These are phyloP conservation scores for Rhinichthys klamathensis DNA, from an alignment of 2,113 vertebrate species.

Conservation along the genomic window DNA sequence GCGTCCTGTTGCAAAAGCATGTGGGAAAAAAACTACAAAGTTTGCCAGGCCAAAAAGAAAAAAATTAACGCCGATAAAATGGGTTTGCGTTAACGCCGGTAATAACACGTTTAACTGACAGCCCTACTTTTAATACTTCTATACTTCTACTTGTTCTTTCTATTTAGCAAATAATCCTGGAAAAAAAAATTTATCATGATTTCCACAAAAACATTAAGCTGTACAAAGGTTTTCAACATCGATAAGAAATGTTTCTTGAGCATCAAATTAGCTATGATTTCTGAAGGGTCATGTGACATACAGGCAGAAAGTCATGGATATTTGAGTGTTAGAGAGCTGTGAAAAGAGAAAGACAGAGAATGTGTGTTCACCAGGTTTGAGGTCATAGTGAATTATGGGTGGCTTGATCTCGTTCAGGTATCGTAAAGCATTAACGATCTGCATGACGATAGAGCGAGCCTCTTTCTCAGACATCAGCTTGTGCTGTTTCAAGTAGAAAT, in stretches of 20 bases:
- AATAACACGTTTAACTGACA: no score
- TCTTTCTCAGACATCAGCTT: slow-evolving; percentile 99
- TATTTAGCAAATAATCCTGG: neutral
- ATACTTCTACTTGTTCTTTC: neutral
- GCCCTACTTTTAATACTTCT: no score
- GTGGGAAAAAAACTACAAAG: no score
- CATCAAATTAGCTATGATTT: neutral
- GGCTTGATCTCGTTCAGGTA: slow-evolving; percentile 99
- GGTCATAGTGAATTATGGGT: slow-evolving; percentile 99
- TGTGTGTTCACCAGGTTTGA: slow-evolving; percentile 88
- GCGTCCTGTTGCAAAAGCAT: no score
- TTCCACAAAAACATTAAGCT: neutral
- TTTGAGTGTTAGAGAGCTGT: neutral
- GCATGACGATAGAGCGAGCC: slow-evolving; percentile 98
- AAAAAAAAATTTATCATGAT: neutral
- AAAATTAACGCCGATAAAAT: no score
- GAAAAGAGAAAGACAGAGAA: neutral
- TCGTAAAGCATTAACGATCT: slow-evolving; percentile 98
- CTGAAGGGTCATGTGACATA: neutral
- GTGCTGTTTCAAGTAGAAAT: slow-evolving; percentile 99
- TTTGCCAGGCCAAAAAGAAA: no score
- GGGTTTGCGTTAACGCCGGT: no score
- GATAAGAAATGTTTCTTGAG: neutral
- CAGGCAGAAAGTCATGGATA: no score
- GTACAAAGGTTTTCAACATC: neutral